phyloP scores from a whole-genome alignment of 2,113 vertebrate genomes.

The Beaufortia kweichowensis region DNA sequence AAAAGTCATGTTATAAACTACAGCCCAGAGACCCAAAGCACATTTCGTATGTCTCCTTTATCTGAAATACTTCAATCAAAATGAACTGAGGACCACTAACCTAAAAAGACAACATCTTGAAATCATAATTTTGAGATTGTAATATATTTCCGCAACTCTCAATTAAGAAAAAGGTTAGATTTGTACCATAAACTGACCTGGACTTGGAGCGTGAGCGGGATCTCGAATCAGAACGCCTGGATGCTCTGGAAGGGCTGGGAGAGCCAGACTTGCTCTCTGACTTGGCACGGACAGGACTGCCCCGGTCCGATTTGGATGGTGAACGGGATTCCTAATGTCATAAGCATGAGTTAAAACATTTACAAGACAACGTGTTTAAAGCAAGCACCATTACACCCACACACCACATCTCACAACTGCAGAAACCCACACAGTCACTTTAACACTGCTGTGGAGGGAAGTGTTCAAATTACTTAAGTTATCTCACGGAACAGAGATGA shows the following conservation, averaged over 20 bases:
- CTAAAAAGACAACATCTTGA: too few species aligned
- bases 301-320: slow-evolving; percentile 88
- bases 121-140: too few species aligned
- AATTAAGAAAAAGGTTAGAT: too few species aligned
- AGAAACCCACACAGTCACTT: slow-evolving; percentile 54
- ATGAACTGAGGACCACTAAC: too few species aligned
- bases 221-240: slow-evolving; percentile 86
- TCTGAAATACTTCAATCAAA: too few species aligned
- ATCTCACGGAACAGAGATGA: slow-evolving; percentile 30
- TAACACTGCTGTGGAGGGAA: slow-evolving; percentile 65
- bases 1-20: too few species aligned
- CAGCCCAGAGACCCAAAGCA: too few species aligned
- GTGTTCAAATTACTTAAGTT: slow-evolving; percentile 63
- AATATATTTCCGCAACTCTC: too few species aligned
- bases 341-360: slow-evolving; percentile 70
- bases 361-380: not conserved
- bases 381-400: slow-evolving; percentile 36
- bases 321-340: slow-evolving; percentile 88
- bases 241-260: slow-evolving; percentile 83
- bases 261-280: slow-evolving; percentile 89
- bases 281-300: slow-evolving; percentile 87
- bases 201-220: slow-evolving; percentile 90
- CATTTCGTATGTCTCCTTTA: too few species aligned
- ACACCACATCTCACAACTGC: slow-evolving; percentile 33
- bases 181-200: slow-evolving; percentile 77